These are phyloP conservation scores for Chydorus sphaericus DNA, from an alignment of 2,888 invertebrate genomes.

Conservation along the genomic window DNA sequence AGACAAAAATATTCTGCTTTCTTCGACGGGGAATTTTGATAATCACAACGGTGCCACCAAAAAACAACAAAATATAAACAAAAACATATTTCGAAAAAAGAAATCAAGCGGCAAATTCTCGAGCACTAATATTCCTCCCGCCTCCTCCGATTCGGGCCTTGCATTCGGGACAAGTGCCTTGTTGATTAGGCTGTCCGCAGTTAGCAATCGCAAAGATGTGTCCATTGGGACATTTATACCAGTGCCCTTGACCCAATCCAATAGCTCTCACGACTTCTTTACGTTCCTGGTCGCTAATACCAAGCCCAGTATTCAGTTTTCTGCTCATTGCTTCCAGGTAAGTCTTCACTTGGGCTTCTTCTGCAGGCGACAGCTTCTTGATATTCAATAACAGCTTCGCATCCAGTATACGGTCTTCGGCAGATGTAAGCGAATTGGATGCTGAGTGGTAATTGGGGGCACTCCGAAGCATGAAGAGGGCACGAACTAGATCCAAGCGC, in stretches of 20 bases:
- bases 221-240: conserved; percentile 56
- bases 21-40: no score
- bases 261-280: conserved; percentile 41
- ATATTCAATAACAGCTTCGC: not conserved
- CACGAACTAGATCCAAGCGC: conserved; percentile 10
- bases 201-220: conserved; percentile 49
- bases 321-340: conserved; percentile 14
- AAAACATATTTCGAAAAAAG: no score
- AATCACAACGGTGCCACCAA: no score
- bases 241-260: conserved; percentile 40
- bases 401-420: not conserved
- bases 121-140: conserved; percentile 6
- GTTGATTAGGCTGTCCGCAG: conserved; percentile 47
- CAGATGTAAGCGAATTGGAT: no score
- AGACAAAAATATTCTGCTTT: no score
- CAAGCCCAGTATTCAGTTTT: conserved; percentile 18
- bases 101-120: not conserved
- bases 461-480: not conserved
- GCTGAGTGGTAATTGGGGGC: not conserved
- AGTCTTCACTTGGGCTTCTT: not conserved
- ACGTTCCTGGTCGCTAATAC: conserved; percentile 34
- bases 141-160: conserved; percentile 39
- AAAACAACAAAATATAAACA: no score
- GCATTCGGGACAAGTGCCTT: conserved; percentile 41
- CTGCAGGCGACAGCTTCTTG: not conserved